A percentile compares a stretch with the other conserved stretches of the same genome.
Evolutionary conservation across 1,140 invertebrate genomes (phyloP).

Genomic region (Rhyacophila brunnea): DNA sequence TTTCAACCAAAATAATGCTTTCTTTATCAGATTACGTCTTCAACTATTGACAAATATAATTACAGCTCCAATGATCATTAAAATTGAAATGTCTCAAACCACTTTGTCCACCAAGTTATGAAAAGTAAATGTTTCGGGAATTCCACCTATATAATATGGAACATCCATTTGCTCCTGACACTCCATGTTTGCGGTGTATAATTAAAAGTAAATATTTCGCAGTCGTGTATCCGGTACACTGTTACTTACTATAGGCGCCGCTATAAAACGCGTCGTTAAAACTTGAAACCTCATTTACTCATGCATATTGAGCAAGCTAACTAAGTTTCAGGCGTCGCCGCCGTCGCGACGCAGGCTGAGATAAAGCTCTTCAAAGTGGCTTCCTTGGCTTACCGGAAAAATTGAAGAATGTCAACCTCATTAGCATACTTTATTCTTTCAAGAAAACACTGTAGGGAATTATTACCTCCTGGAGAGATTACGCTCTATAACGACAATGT

Average conservation of each 20-base stretch:
- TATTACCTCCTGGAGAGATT: background rate
- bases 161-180: background rate
- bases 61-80: too few relatives aligned
- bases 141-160: background rate
- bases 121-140: too few relatives aligned
- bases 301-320: background rate
- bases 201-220: conserved; percentile 4
- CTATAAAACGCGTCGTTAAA: background rate
- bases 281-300: background rate
- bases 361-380: background rate
- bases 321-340: background rate
- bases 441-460: background rate
- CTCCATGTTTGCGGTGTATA: background rate
- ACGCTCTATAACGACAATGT: too few relatives aligned
- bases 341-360: background rate
- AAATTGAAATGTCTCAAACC: too few relatives aligned
- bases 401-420: background rate
- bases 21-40: too few relatives aligned
- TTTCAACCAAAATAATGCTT: too few relatives aligned
- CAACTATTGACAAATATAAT: too few relatives aligned
- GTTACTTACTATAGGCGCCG: background rate
- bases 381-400: background rate
- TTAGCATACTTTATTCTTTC: background rate
- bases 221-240: too few relatives aligned
- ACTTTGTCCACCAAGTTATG: too few relatives aligned